A percentile compares a stretch with the other conserved stretches of the same genome.
Evolutionary conservation across 2,888 invertebrate genomes (phyloP).

Genomic region (Epistrophe eligans): DNA sequence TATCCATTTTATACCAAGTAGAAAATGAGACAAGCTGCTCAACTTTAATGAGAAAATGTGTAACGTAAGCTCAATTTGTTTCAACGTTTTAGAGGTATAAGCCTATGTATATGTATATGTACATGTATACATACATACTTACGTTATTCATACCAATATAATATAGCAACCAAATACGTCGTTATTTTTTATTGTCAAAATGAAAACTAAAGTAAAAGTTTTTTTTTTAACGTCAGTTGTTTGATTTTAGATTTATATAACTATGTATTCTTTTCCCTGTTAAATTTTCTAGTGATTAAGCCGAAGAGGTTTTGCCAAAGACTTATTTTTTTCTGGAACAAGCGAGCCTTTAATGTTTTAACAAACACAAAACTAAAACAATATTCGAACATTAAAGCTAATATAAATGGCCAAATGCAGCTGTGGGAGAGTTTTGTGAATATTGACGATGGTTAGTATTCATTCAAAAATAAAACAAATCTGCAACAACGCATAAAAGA

Average conservation of each 20-base stretch:
- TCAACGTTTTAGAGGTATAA: constrained; percentile 1
- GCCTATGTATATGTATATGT: no score
- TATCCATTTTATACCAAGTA: constrained; percentile 4
- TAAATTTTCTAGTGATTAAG: neutral
- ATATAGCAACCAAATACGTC: no score
- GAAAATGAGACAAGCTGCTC: constrained; percentile 25
- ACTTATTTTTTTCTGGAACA: no score
- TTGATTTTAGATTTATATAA: neutral
- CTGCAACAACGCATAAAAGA: constrained; percentile 9
- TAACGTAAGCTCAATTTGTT: constrained; percentile 7
- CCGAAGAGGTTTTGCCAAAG: neutral
- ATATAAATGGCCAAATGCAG: constrained; percentile 21
- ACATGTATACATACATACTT: no score
- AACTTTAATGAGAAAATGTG: constrained; percentile 6
- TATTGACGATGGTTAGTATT: constrained; percentile 31
- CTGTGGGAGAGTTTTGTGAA: constrained; percentile 3
- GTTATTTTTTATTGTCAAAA: constrained; percentile 27
- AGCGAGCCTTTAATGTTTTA: no score
- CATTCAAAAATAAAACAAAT: constrained; percentile 12
- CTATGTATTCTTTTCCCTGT: neutral
- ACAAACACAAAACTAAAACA: no score
- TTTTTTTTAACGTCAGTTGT: neutral
- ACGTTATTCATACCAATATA: no score
- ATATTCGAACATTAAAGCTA: no score
- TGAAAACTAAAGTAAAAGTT: neutral